Evolutionary conservation across 1,140 invertebrate genomes (phyloP).

Genomic region (Aradophagus sp.): DNA sequence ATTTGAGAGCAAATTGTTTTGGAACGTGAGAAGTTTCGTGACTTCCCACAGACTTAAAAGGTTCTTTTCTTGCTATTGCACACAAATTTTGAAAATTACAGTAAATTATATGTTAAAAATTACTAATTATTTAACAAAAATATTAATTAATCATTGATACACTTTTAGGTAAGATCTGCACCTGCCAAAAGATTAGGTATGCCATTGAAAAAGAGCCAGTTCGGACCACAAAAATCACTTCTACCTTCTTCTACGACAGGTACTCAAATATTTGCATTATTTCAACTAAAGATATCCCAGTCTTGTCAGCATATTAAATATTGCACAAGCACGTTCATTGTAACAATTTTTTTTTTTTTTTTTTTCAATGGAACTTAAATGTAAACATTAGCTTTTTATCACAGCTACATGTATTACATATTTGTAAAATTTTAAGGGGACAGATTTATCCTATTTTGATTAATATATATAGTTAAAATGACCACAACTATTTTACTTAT

Average conservation of each 20-base stretch:
- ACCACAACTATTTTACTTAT: too few relatives aligned
- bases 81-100: too few relatives aligned
- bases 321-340: conserved; percentile 32
- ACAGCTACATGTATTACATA: conserved; percentile 1
- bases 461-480: too few relatives aligned
- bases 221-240: conserved; percentile 66
- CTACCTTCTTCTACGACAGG: conserved; percentile 59
- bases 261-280: conserved; percentile 38
- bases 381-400: conserved; percentile 29
- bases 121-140: too few relatives aligned
- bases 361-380: conserved; percentile 12
- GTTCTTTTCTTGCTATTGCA: too few relatives aligned
- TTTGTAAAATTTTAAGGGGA: too few relatives aligned
- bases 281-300: conserved; percentile 2
- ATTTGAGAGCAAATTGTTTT: too few relatives aligned
- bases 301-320: conserved; percentile 53
- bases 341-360: too few relatives aligned
- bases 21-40: too few relatives aligned
- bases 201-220: conserved; percentile 66
- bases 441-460: too few relatives aligned
- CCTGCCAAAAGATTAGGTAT: conserved; percentile 65
- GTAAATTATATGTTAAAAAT: too few relatives aligned
- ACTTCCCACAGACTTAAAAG: too few relatives aligned
- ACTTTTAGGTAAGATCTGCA: conserved; percentile 67
- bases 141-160: conserved; percentile 2